These are phyloP conservation scores for Tetramorium simillimum DNA, from an alignment of 1,140 invertebrate species.

Conservation along the genomic window DNA sequence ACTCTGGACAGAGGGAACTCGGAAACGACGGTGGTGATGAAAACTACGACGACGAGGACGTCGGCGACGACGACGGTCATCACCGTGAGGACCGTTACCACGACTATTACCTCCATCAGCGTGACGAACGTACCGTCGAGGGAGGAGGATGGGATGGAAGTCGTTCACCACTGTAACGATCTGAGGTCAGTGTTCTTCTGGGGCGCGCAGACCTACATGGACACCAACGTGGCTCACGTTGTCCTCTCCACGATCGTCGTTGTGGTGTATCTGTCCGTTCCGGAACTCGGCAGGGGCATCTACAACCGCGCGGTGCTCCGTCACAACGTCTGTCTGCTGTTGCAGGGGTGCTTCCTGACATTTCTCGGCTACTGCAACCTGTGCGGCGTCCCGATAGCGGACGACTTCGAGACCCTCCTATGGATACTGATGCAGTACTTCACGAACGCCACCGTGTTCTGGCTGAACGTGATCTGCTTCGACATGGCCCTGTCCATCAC, in stretches of 20 bases:
- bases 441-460: slow-evolving; percentile 78
- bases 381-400: slow-evolving; percentile 60
- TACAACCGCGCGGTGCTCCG: slow-evolving; percentile 78
- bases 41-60: slow-evolving; percentile 1
- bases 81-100: slow-evolving; percentile 30
- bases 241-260: slow-evolving; percentile 76
- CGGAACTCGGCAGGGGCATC: slow-evolving; percentile 72
- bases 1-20: background rate
- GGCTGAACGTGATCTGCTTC: slow-evolving; percentile 80
- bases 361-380: slow-evolving; percentile 73
- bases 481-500: slow-evolving; percentile 80
- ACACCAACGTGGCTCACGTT: slow-evolving; percentile 77
- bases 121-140: background rate
- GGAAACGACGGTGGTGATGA: background rate
- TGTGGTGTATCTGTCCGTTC: slow-evolving; percentile 73
- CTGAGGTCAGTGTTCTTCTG: slow-evolving; percentile 74
- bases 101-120: background rate
- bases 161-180: background rate
- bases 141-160: background rate
- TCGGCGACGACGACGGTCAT: slow-evolving; percentile 5
- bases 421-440: slow-evolving; percentile 80
- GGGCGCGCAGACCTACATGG: slow-evolving; percentile 80
- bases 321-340: slow-evolving; percentile 77
- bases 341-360: slow-evolving; percentile 68
- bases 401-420: slow-evolving; percentile 61